phyloP scores from a whole-genome alignment of 2,888 invertebrate species.

The Heliconius hortense region DNA sequence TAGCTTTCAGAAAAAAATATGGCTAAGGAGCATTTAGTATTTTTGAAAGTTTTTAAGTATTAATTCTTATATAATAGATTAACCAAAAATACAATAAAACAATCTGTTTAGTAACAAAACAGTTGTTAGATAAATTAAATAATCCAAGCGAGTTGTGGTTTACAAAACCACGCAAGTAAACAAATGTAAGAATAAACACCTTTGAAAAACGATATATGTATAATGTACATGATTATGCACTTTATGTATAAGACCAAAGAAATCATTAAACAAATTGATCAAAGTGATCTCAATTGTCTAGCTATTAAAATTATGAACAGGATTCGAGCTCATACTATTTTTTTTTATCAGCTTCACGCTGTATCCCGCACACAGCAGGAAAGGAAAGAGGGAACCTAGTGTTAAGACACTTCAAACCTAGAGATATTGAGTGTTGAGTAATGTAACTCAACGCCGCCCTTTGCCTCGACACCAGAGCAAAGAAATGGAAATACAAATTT shows the following conservation, averaged over 20 bases:
- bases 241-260: not conserved
- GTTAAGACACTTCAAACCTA: too few relatives aligned
- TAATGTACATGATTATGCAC: not conserved
- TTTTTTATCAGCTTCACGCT: too few relatives aligned
- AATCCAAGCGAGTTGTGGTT: not conserved
- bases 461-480: too few relatives aligned
- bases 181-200: constrained; percentile 6
- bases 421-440: too few relatives aligned
- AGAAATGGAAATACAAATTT: too few relatives aligned
- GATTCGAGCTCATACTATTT: too few relatives aligned
- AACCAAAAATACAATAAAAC: not conserved
- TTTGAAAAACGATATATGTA: constrained; percentile 6
- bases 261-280: not conserved
- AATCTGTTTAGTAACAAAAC: not conserved
- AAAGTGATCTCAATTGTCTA: too few relatives aligned
- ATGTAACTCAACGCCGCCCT: too few relatives aligned
- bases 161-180: constrained; percentile 11
- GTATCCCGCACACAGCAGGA: too few relatives aligned
- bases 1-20: too few relatives aligned
- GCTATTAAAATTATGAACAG: too few relatives aligned
- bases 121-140: constrained; percentile 1
- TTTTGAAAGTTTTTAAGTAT: not conserved
- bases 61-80: not conserved
- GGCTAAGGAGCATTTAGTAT: not conserved
- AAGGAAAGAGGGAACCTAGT: too few relatives aligned